phyloP scores from a whole-genome alignment of 2,797 vertebrate genomes.

The Semaprochilodus insignis region DNA sequence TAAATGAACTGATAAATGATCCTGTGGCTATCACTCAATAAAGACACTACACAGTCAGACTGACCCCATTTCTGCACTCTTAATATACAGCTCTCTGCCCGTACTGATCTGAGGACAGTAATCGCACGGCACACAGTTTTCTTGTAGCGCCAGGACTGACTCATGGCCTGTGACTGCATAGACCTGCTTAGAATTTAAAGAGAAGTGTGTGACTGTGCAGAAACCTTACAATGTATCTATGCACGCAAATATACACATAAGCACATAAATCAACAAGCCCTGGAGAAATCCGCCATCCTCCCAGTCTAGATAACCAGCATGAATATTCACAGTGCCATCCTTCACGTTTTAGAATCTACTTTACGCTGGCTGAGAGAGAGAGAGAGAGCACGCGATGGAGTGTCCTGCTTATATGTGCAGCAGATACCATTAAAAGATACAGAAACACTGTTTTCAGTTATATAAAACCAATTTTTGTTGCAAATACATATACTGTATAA shows the following conservation, averaged over 20 bases:
- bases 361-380: not conserved
- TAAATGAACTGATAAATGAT: not conserved
- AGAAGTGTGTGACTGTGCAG: not conserved
- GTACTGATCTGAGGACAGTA: not conserved
- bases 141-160: not conserved
- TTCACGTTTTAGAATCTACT: constrained; percentile 34
- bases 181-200: not conserved
- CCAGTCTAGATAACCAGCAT: constrained; percentile 29
- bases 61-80: not conserved
- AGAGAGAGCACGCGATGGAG: not conserved
- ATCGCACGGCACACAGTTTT: too few species aligned
- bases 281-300: constrained; percentile 15
- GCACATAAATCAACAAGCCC: constrained; percentile 24
- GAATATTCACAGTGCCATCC: constrained; percentile 43
- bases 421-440: not conserved
- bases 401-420: not conserved
- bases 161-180: constrained; percentile 1
- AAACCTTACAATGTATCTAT: constrained; percentile 16
- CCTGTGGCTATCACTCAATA: not conserved
- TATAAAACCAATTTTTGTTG: too few species aligned
- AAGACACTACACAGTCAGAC: not conserved
- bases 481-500: not conserved
- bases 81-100: not conserved
- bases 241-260: not conserved
- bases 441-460: not conserved